Evolutionary conservation across 2,113 vertebrate genomes (phyloP).

Genomic region (Oenanthe melanoleuca): DNA sequence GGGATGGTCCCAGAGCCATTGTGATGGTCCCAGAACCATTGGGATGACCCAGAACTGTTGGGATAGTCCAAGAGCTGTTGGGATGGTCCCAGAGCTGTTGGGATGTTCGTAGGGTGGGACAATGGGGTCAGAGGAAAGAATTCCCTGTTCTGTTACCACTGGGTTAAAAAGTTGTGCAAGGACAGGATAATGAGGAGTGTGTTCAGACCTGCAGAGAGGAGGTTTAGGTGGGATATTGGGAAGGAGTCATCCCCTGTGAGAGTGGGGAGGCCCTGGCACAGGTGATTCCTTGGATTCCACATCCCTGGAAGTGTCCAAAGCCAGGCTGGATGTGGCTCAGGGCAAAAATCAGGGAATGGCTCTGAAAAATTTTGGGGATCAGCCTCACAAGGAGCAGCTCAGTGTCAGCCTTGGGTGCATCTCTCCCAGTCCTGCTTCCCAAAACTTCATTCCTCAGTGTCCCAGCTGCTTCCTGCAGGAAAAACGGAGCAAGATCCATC

Average conservation of each 20-base stretch:
- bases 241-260: not conserved
- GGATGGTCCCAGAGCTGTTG: not conserved
- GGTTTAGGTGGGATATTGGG: fast-evolving
- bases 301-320: not conserved
- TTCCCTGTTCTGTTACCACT: not conserved
- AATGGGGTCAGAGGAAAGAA: too few species aligned
- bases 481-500: fast-evolving
- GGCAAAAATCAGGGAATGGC: not conserved
- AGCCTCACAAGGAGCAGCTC: not conserved
- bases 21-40: fast-evolving
- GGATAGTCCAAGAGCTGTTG: not conserved
- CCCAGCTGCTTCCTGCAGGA: not conserved
- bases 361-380: not conserved
- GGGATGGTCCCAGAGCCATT: not conserved
- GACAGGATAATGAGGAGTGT: not conserved
- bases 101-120: not conserved
- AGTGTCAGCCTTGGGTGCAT: not conserved
- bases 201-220: too few species aligned
- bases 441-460: not conserved
- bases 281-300: not conserved
- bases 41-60: not conserved
- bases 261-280: not conserved
- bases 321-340: not conserved
- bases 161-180: not conserved
- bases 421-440: not conserved